A percentile compares a stretch with the other conserved stretches of the same genome.
Conservation (phyloP, 1,140 invertebrate genomes). For the Drosophila teissieri region DNA sequence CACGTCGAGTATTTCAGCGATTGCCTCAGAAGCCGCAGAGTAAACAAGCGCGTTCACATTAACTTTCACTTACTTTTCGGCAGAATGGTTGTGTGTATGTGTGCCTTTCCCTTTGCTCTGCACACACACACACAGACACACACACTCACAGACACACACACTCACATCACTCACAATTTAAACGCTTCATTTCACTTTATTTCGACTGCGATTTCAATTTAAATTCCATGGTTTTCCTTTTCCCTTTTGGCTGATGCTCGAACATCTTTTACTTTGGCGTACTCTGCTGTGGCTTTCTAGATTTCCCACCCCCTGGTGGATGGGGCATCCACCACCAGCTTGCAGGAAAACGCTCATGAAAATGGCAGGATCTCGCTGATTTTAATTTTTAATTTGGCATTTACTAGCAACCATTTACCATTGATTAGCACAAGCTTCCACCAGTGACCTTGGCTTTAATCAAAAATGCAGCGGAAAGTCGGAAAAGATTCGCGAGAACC, state of each 20-base stretch:
- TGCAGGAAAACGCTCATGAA: constrained; percentile 34
- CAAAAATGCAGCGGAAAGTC: constrained; percentile 51
- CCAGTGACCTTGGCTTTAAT: constrained; percentile 10
- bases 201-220: constrained; percentile 82
- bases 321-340: no score
- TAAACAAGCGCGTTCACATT: constrained; percentile 76
- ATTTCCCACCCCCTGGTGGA: constrained; percentile 20
- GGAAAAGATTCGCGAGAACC: constrained; percentile 9
- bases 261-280: constrained; percentile 60
- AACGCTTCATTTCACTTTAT: constrained; percentile 83
- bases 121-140: constrained; percentile 14
- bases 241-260: constrained; percentile 23
- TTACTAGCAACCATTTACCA: constrained; percentile 40
- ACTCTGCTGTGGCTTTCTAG: constrained; percentile 28
- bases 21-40: constrained; percentile 67
- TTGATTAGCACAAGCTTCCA: constrained; percentile 25
- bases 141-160: constrained; percentile 13
- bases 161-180: constrained; percentile 47
- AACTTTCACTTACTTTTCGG: constrained; percentile 63
- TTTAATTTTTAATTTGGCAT: constrained; percentile 74
- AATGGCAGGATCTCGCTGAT: constrained; percentile 66
- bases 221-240: constrained; percentile 72
- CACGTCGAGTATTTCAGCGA: constrained; percentile 75
- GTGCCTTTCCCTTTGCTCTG: constrained; percentile 6
- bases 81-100: constrained; percentile 3